Evolutionary conservation across 2,888 invertebrate genomes (phyloP).

Genomic region (Uloborus plumipes): DNA sequence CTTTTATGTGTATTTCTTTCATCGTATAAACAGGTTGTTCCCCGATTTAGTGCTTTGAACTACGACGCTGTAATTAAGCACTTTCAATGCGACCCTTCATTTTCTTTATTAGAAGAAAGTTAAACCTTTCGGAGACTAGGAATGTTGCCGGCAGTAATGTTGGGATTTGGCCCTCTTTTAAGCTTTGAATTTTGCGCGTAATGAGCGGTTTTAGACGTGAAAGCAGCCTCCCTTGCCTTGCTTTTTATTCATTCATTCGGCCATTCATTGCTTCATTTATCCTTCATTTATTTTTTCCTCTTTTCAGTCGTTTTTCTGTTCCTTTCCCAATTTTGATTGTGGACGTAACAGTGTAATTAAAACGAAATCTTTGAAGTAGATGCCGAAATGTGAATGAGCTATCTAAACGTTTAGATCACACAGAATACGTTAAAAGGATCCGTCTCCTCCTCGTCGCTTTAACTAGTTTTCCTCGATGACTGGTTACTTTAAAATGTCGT

Average conservation of each 20-base stretch:
- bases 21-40: conserved; percentile 62
- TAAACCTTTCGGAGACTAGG: conserved; percentile 23
- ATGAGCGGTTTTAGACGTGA: conserved; percentile 63
- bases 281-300: conserved; percentile 17
- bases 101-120: conserved; percentile 61
- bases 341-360: conserved; percentile 61
- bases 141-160: conserved; percentile 61
- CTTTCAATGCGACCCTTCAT: conserved; percentile 55
- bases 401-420: no score
- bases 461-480: no score
- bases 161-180: conserved; percentile 48
- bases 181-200: conserved; percentile 50
- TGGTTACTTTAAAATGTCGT: no score
- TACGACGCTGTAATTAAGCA: conserved; percentile 55
- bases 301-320: conserved; percentile 11
- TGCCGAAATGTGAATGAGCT: no score
- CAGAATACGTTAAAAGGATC: no score
- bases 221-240: conserved; percentile 28
- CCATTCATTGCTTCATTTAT: conserved; percentile 20
- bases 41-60: conserved; percentile 63
- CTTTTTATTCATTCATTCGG: conserved; percentile 33
- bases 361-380: conserved; percentile 52
- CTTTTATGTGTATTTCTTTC: conserved; percentile 58
- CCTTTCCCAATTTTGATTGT: conserved; percentile 57
- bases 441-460: no score